phyloP scores from a whole-genome alignment of 2,113 vertebrate genomes.

The Eulemur macaco region DNA sequence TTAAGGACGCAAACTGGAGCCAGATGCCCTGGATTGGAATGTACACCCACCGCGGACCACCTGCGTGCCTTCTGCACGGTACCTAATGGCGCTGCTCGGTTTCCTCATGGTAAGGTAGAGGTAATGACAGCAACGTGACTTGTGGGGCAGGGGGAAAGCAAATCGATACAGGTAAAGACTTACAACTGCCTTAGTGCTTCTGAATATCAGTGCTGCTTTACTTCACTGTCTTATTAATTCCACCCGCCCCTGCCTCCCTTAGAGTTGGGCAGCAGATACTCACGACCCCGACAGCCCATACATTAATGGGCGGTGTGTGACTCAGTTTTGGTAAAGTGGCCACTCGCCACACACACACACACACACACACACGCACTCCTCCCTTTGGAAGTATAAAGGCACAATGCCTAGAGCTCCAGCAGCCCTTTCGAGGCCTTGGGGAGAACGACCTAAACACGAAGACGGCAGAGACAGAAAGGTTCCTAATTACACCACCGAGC shows the following conservation, averaged over 20 bases:
- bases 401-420: not conserved
- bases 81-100: not conserved
- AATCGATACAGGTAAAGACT: not conserved
- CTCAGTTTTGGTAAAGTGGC: not conserved
- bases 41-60: rapidly evolving
- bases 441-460: not conserved
- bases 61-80: not conserved
- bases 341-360: not conserved
- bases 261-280: not conserved
- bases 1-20: not conserved
- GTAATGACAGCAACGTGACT: not conserved
- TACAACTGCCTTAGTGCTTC: not conserved
- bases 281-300: not conserved
- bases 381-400: not conserved
- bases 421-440: not conserved
- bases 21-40: not conserved
- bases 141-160: not conserved
- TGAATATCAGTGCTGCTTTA: not conserved
- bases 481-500: not conserved
- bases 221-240: not conserved
- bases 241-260: not conserved
- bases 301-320: not conserved
- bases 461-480: not conserved
- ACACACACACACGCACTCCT: not conserved
- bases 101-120: not conserved